Conservation (phyloP, 1,140 invertebrate genomes). For the Pentalonia nigronervosa region DNA sequence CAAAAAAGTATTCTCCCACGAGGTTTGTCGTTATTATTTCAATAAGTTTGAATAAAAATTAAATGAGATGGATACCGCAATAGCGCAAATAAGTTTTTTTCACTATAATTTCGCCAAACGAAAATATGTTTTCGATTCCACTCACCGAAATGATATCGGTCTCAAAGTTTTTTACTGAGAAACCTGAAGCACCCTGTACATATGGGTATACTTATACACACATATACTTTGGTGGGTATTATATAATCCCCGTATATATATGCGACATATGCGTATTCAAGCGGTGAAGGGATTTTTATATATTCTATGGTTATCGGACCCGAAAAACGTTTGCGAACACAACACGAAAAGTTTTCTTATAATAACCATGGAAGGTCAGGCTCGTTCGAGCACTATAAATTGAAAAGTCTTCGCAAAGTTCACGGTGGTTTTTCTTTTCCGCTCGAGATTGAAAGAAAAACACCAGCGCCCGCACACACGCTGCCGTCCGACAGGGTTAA, state of each 20-base stretch:
- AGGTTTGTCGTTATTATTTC: background rate
- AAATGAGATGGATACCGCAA: background rate
- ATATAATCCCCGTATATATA: background rate
- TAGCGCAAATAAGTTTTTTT: background rate
- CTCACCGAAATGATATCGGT: background rate
- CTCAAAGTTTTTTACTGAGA: background rate
- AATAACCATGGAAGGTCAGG: background rate
- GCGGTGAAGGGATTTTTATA: background rate
- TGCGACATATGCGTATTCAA: background rate
- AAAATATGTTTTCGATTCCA: background rate
- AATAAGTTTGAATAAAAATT: background rate
- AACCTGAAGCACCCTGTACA: background rate
- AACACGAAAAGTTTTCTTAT: slow-evolving; percentile 24
- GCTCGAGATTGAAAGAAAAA: background rate
- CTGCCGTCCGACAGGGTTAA: background rate
- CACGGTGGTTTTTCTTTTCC: background rate
- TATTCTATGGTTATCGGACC: background rate
- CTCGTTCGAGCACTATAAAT: slow-evolving; percentile 11
- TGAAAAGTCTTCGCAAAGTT: slow-evolving; percentile 27
- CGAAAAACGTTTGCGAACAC: background rate
- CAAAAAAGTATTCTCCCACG: background rate
- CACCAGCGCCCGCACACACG: background rate
- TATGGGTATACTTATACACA: too few species aligned
- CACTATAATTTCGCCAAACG: background rate
- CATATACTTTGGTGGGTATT: background rate